Evolutionary conservation across 2,797 vertebrate species (phyloP).

Genomic region (Falco cherrug): DNA sequence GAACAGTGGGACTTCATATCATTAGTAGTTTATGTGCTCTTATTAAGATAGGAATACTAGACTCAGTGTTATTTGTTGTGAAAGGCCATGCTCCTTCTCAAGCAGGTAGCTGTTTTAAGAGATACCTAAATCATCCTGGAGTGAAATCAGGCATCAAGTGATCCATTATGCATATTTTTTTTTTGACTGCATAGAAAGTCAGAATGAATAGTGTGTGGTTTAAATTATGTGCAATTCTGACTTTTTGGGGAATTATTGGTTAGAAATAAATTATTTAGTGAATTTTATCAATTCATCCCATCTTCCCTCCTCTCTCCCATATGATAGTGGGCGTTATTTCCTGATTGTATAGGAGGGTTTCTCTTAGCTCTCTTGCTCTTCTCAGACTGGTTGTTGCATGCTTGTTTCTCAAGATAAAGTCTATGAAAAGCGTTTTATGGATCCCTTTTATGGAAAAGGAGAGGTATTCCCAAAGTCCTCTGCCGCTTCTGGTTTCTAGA

Average conservation of each 20-base stretch:
- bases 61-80: background rate
- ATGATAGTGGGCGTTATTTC: background rate
- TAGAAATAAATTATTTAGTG: background rate
- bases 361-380: background rate
- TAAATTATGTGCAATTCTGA: background rate
- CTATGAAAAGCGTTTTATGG: background rate
- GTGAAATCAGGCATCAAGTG: background rate
- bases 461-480: background rate
- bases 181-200: background rate
- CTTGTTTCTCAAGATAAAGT: background rate
- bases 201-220: background rate
- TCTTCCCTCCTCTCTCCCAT: background rate
- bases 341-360: background rate
- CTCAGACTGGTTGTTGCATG: background rate
- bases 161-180: background rate
- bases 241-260: background rate
- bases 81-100: background rate
- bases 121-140: background rate
- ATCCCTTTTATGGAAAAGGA: background rate
- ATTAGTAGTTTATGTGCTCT: background rate
- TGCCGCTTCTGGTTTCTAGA: background rate
- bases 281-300: background rate
- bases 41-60: background rate
- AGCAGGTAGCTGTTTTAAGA: background rate
- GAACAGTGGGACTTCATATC: background rate